phyloP scores from a whole-genome alignment of 2,888 invertebrate species.

The Sinohyriopsis cumingii region DNA sequence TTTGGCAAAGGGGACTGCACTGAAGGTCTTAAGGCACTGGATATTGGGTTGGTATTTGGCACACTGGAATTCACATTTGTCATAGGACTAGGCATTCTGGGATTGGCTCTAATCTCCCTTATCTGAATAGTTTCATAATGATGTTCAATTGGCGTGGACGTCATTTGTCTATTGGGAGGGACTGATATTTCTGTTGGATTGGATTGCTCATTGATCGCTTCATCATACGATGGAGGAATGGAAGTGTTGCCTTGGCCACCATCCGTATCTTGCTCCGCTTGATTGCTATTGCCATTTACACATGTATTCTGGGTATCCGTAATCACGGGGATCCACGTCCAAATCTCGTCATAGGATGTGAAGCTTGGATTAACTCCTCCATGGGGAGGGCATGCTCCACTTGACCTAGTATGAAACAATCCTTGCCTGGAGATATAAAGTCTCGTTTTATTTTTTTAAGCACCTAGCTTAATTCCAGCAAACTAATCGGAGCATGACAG shows the following conservation, averaged over 20 bases:
- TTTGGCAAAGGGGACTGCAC: conserved; percentile 6
- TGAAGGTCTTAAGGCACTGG: conserved; percentile 7
- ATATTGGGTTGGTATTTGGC: background rate
- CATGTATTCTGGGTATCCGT: conserved; percentile 35
- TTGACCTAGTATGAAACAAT: no score
- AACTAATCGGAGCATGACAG: no score
- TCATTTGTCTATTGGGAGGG: background rate
- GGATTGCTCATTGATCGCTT: background rate
- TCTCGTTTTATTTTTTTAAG: no score
- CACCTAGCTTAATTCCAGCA: no score
- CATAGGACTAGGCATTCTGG: background rate
- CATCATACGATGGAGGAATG: background rate
- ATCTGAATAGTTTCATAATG: conserved; percentile 8
- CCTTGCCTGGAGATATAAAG: no score
- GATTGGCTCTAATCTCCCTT: background rate
- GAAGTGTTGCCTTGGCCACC: conserved; percentile 25
- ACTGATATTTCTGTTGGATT: background rate
- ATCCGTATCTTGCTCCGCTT: conserved; percentile 17
- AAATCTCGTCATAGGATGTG: conserved; percentile 47
- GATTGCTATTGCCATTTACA: no score
- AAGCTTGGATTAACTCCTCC: conserved; percentile 48
- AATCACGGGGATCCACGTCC: conserved; percentile 53
- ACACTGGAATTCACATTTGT: background rate
- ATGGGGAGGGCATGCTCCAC: conserved; percentile 12
- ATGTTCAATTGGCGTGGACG: background rate